A percentile compares a stretch with the other conserved stretches of the same genome.
Conservation (phyloP, 2,113 vertebrate species). For the Menura novaehollandiae region DNA sequence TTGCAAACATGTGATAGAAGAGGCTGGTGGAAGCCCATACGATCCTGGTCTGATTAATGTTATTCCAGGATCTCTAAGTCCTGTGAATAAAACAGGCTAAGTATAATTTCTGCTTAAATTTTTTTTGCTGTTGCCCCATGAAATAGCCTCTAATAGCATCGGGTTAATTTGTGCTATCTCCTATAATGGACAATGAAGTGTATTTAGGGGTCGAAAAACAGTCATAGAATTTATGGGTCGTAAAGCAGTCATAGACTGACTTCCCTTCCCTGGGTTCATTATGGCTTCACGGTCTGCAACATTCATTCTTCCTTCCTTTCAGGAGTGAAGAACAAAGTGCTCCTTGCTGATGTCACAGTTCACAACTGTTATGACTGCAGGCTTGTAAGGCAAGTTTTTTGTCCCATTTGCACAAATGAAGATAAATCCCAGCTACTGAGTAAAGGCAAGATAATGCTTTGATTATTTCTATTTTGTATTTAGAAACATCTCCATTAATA, state of each 20-base stretch:
- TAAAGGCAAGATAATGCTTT: background rate
- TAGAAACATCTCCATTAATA: background rate
- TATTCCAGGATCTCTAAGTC: background rate
- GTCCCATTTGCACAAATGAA: background rate
- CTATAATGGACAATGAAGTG: background rate
- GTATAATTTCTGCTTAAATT: background rate
- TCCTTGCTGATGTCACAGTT: background rate
- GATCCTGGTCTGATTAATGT: background rate
- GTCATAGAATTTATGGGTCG: background rate
- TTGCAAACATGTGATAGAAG: background rate
- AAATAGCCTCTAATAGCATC: background rate
- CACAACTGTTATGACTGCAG: background rate
- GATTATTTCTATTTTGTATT: background rate
- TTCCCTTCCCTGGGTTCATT: background rate
- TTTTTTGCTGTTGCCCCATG: background rate
- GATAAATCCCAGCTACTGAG: background rate
- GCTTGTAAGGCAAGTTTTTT: background rate
- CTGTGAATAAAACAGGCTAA: background rate
- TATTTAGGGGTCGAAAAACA: background rate
- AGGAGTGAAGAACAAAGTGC: background rate
- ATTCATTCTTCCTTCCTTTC: background rate
- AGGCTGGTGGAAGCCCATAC: background rate
- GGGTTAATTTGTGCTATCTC: background rate
- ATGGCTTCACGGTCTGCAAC: background rate
- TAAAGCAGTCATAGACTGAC: background rate